Evolutionary conservation across 2,113 vertebrate species (phyloP).

Genomic region (Eupsittula cactorum): DNA sequence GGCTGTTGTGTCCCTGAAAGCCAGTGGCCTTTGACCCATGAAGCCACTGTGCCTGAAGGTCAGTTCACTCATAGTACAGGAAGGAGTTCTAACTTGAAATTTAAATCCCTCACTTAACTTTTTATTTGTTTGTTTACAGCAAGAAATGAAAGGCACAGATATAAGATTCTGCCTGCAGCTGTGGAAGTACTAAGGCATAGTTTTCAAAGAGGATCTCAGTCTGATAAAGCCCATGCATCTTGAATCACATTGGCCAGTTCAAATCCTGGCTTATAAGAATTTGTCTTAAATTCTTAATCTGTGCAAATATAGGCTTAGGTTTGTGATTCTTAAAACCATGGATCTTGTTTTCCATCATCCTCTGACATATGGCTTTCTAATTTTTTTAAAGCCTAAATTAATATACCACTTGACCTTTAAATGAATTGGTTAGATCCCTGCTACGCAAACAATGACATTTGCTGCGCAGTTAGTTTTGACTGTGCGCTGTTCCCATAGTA

Average conservation of each 20-base stretch:
- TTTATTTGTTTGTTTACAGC: constrained; percentile 56
- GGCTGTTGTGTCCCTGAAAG: constrained; percentile 80
- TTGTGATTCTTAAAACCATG: not conserved
- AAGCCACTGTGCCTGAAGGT: constrained; percentile 86
- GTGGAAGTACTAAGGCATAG: constrained; percentile 29
- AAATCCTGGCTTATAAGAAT: not conserved
- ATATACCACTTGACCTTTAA: not conserved
- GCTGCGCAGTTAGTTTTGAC: not conserved
- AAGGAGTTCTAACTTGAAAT: constrained; percentile 68
- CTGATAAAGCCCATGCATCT: not conserved
- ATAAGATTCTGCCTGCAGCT: constrained; percentile 31
- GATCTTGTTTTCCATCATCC: not conserved
- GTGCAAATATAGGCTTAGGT: not conserved
- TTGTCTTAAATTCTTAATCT: not conserved
- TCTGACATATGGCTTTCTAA: not conserved
- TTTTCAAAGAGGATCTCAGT: constrained; percentile 21
- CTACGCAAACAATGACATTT: not conserved
- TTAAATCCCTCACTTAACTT: constrained; percentile 57
- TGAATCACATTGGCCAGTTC: constrained; percentile 7
- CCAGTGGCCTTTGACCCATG: constrained; percentile 79
- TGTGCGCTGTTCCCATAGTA: not conserved
- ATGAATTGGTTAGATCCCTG: not conserved
- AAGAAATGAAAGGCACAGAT: constrained; percentile 37
- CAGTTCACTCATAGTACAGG: constrained; percentile 78
- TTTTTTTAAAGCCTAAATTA: not conserved